phyloP scores from a whole-genome alignment of 64 coral and sea anemone genomes.

The Pachyseris speciosa region DNA sequence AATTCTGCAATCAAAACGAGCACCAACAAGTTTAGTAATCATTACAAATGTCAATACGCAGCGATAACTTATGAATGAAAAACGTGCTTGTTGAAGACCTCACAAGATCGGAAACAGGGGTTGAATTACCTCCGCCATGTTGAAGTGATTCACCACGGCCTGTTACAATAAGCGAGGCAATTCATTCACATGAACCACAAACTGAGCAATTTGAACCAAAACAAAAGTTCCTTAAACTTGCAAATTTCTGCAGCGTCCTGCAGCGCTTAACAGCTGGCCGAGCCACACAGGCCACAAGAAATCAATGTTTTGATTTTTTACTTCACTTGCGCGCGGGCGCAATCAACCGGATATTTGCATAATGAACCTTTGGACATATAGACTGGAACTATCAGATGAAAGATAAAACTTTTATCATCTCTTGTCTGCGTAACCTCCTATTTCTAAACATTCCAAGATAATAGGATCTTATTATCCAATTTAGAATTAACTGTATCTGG shows the following conservation, averaged over 20 bases:
- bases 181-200: background rate
- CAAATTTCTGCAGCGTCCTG: slow-evolving; percentile 13
- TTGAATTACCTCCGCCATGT: slow-evolving; percentile 51
- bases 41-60: background rate
- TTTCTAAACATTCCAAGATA: too few relatives aligned
- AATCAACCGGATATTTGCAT: slow-evolving; percentile 11
- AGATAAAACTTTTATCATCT: too few relatives aligned
- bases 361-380: background rate
- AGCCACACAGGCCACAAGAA: background rate
- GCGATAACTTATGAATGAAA: background rate
- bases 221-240: slow-evolving; percentile 14
- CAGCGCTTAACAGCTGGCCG: background rate
- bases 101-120: background rate
- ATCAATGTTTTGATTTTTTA: slow-evolving; percentile 15
- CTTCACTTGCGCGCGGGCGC: background rate
- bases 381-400: background rate
- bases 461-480: too few relatives aligned
- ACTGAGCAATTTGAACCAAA: background rate
- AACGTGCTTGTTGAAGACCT: background rate
- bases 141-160: background rate
- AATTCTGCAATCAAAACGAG: slow-evolving; percentile 15
- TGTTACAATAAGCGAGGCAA: background rate
- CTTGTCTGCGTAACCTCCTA: too few relatives aligned
- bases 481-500: too few relatives aligned
- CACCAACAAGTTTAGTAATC: background rate